phyloP scores from a whole-genome alignment of 2,888 invertebrate species.

The Agonopterix arenella region DNA sequence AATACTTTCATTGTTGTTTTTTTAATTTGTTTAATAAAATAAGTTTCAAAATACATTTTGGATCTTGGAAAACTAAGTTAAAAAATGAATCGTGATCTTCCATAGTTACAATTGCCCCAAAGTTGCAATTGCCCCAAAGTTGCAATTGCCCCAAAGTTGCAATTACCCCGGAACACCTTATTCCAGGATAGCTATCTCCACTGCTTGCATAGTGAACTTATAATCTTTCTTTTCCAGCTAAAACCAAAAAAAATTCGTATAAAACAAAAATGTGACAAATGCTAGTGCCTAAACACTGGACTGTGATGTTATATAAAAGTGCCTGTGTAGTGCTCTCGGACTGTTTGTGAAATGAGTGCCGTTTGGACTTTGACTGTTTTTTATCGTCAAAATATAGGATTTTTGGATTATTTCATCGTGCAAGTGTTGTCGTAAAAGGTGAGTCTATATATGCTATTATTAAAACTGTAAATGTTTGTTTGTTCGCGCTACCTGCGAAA shows the following conservation, averaged over 20 bases:
- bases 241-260: background rate
- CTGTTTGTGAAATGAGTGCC: background rate
- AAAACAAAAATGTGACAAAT: background rate
- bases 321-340: background rate
- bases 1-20: too few species aligned
- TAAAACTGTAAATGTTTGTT: background rate
- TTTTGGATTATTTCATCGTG: conserved; percentile 2
- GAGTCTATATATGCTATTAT: background rate
- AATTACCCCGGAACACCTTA: too few species aligned
- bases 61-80: too few species aligned
- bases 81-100: too few species aligned
- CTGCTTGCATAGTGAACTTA: too few species aligned
- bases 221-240: background rate
- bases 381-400: conserved; percentile 4
- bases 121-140: too few species aligned
- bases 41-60: too few species aligned
- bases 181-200: too few species aligned
- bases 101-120: too few species aligned
- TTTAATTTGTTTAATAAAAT: too few species aligned
- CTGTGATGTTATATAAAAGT: background rate
- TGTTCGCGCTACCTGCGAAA: too few species aligned
- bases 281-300: background rate
- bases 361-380: background rate
- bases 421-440: conserved; percentile 10
- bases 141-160: too few species aligned